Base-by-base conservation (phyloP, 1,140 invertebrate genomes). In the Bombus fervidus region DNA sequence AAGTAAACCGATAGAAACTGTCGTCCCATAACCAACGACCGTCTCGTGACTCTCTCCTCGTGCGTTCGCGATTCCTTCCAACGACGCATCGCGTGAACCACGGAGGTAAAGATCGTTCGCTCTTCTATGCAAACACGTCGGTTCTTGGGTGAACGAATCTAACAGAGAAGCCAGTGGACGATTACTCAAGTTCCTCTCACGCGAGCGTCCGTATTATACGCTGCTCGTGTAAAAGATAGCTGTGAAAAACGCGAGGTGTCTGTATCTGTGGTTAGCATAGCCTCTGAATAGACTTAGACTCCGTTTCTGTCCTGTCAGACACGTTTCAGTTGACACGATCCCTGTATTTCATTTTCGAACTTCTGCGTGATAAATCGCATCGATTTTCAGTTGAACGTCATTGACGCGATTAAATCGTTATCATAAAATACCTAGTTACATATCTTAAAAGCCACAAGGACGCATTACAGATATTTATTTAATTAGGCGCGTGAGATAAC, bases 141-240 rank as follows among this genome's bases (percentile, higher is more conserved):
- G 28, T 47, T 64, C 15, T 18, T 18, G 43, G 64, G 5, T 9
- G 31, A 66, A 37, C 59, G 59, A n/a, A 62, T 62, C 59, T 28
- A 28, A 62, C 28, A 13, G 59, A 62, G 69, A 64, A 62, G 66
- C 75, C 43, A 22, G 47, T 78, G 43, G 59, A 84, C 66, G 25
- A 41, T 83, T 83, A 57, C 31, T 84, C 31, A 62, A 71, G 66
- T 9, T 8, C 18, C 34, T n/a, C 25, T 37, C 39, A 47, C 72
- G 72, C 59, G 59, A 75, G 41, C n/a, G 25, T 66, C 34, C 9
- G 18, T 39, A 59, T 74, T 82, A 66, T 73, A 73, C 47, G 73
- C 57, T 59, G 57, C 72, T 62, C 74, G 69, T n/a, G 31, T 74
- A 75, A 74, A 73, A 62, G 28, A 53, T 69, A 2, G 31, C n/a